Percentiles rank a stretch among this genome's conserved stretches.
phyloP scores from a whole-genome alignment of 2,113 vertebrate species.

The Corythornis vintsioides region DNA sequence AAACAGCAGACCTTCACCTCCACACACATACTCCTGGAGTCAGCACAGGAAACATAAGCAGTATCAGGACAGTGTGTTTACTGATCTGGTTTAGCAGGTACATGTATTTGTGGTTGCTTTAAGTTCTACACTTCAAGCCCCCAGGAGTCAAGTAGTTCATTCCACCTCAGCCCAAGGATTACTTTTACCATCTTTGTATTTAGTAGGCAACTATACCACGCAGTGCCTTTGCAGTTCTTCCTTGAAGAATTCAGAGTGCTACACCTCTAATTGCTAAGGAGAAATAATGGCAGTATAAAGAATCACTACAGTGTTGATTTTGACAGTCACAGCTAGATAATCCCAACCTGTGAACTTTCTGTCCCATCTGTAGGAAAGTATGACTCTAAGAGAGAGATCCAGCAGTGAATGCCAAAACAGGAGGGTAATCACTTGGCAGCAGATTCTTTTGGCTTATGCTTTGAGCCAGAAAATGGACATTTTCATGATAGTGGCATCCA shows the following conservation, averaged over 20 bases:
- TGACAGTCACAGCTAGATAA: neutral
- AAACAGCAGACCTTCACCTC: neutral
- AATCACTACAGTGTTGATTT: neutral
- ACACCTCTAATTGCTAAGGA: neutral
- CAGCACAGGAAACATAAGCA: neutral
- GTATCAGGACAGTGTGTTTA: neutral
- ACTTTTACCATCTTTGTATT: neutral
- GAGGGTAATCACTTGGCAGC: conserved; percentile 53
- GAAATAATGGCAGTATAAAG: neutral
- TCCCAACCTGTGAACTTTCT: neutral
- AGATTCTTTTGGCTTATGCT: neutral
- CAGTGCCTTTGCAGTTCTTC: neutral
- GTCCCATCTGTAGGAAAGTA: neutral
- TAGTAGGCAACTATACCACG: neutral
- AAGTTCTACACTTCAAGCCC: neutral
- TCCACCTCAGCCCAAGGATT: neutral
- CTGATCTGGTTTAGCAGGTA: neutral
- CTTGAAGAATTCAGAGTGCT: neutral
- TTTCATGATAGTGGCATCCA: conserved; percentile 25
- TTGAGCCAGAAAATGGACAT: neutral
- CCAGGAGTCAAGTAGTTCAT: neutral
- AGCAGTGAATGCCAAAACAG: conserved; percentile 34
- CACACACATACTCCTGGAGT: neutral
- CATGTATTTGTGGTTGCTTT: neutral
- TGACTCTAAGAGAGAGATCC: neutral